These are phyloP conservation scores for Sterrhoptilus dennistouni DNA, from an alignment of 2,113 vertebrate species.

Conservation along the genomic window DNA sequence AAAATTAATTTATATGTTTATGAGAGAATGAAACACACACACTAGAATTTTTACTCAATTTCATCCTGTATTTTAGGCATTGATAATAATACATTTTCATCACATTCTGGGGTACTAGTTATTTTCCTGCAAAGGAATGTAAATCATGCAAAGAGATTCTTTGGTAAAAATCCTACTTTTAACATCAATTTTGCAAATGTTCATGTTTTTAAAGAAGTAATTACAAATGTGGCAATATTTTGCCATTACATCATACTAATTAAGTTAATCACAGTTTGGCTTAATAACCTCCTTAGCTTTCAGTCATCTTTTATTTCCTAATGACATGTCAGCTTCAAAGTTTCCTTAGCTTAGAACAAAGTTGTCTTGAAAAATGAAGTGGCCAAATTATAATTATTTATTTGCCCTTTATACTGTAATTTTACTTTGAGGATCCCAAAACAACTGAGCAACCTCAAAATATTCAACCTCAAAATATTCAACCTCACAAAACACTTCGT, in stretches of 20 bases:
- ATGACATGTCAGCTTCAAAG: background rate
- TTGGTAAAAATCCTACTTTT: background rate
- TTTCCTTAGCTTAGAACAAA: background rate
- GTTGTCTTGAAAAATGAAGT: background rate
- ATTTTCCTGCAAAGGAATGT: background rate
- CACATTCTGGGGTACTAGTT: background rate
- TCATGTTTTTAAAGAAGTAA: background rate
- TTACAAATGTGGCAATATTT: background rate
- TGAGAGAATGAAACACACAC: background rate
- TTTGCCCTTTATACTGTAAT: background rate
- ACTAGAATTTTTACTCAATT: background rate
- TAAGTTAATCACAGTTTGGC: slow-evolving; percentile 20
- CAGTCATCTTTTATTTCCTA: slow-evolving; percentile 3
- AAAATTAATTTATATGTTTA: background rate
- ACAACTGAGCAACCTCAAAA: background rate
- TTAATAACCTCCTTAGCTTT: slow-evolving; percentile 7
- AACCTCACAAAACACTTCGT: background rate
- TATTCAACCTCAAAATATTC: background rate
- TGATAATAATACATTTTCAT: background rate
- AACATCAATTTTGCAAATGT: background rate
- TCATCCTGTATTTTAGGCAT: background rate
- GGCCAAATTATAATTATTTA: background rate
- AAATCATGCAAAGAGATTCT: background rate
- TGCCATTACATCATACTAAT: background rate
- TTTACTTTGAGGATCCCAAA: background rate